These are phyloP conservation scores for Hemicrepidius hirtus DNA, from an alignment of 2,888 invertebrate genomes.

Conservation along the genomic window DNA sequence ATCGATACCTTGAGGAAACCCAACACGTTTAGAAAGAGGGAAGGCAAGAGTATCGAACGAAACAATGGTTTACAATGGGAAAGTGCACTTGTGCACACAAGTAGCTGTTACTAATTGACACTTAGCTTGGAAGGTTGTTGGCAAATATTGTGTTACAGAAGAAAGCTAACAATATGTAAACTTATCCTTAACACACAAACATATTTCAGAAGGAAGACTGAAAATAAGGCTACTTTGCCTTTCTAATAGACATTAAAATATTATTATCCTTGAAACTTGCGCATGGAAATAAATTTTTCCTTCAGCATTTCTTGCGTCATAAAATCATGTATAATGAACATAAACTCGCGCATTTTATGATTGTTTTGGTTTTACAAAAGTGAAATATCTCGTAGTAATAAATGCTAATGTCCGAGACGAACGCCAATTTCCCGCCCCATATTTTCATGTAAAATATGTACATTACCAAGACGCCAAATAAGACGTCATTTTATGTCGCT, in stretches of 20 bases:
- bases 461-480: constrained; percentile 63
- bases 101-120: constrained; percentile 70
- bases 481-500: constrained; percentile 60
- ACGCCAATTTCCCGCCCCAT: constrained; percentile 62
- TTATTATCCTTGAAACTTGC: constrained; percentile 1
- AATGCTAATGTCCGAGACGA: constrained; percentile 57
- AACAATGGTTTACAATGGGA: constrained; percentile 57
- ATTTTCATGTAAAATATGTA: constrained; percentile 62
- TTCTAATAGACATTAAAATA: neutral
- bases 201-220: constrained; percentile 20
- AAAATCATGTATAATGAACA: constrained; percentile 16
- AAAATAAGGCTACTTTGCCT: constrained; percentile 32
- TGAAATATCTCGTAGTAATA: constrained; percentile 39
- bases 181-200: constrained; percentile 57
- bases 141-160: constrained; percentile 69
- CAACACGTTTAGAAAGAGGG: constrained; percentile 37
- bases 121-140: constrained; percentile 67
- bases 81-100: constrained; percentile 65
- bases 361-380: constrained; percentile 40
- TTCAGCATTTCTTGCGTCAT: neutral
- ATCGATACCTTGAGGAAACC: constrained; percentile 3
- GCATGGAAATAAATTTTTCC: neutral
- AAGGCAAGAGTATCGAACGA: constrained; percentile 38
- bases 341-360: constrained; percentile 27
- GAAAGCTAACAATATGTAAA: constrained; percentile 70